These are phyloP conservation scores for Polydrusus tereticollis DNA, from an alignment of 2,888 invertebrate species.

Conservation along the genomic window DNA sequence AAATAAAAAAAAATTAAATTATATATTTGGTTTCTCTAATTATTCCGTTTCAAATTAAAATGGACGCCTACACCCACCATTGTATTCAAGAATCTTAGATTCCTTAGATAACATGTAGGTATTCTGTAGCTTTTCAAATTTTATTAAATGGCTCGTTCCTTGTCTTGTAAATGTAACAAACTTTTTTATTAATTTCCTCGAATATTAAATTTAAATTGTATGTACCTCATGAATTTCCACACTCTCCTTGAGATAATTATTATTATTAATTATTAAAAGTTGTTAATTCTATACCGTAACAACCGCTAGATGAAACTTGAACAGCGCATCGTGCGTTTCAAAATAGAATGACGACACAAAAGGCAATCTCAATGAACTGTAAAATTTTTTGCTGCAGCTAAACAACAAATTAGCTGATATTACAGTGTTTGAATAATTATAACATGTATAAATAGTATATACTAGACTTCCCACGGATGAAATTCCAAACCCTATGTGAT, in stretches of 20 bases:
- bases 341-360: conserved; percentile 8
- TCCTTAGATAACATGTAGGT: no score
- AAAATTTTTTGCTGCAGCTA: conserved; percentile 9
- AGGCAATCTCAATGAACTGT: conserved; percentile 19
- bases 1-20: no score
- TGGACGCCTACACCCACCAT: no score
- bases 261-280: not conserved
- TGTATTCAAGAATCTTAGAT: no score
- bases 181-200: not conserved
- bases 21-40: no score
- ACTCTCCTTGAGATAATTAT: conserved; percentile 2
- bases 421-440: conserved; percentile 8
- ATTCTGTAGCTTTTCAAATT: no score
- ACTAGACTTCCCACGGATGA: conserved; percentile 2
- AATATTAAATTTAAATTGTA: not conserved
- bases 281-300: conserved; percentile 1
- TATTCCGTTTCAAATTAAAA: no score
- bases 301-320: conserved; percentile 8
- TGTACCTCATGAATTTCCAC: no score
- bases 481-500: conserved; percentile 12
- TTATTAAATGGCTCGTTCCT: no score
- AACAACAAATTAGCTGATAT: not conserved
- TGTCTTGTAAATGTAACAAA: no score
- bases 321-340: conserved; percentile 10
- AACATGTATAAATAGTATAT: not conserved